Evolutionary conservation across 1,140 invertebrate genomes (phyloP).

Genomic region (Calosoma granatense): DNA sequence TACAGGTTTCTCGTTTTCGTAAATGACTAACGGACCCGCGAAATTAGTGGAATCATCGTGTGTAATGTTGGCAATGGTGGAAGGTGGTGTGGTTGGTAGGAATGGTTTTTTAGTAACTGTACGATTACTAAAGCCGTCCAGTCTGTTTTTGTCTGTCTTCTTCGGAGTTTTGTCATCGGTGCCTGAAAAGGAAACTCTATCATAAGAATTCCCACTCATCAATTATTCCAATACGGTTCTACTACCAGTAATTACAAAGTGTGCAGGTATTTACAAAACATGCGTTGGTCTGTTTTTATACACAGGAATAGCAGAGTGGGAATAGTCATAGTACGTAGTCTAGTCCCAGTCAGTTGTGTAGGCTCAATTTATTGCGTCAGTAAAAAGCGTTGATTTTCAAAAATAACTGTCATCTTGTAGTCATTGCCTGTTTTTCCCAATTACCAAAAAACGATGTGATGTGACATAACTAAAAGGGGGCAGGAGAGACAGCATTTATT

Average conservation of each 20-base stretch:
- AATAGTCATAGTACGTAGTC: too few relatives aligned
- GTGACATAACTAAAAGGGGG: too few relatives aligned
- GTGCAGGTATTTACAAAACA: neutral
- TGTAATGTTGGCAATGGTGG: neutral
- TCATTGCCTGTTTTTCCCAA: too few relatives aligned
- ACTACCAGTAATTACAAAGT: too few relatives aligned
- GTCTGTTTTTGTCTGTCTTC: neutral
- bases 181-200: neutral
- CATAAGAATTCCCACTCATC: neutral
- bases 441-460: too few relatives aligned
- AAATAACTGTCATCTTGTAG: too few relatives aligned
- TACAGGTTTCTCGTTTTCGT: neutral
- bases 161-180: neutral
- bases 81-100: neutral
- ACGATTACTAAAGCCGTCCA: neutral
- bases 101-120: conserved; percentile 1
- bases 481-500: too few relatives aligned
- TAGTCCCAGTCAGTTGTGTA: too few relatives aligned
- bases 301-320: too few relatives aligned
- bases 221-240: too few relatives aligned
- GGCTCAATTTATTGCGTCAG: too few relatives aligned
- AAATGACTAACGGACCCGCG: neutral
- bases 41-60: neutral
- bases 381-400: too few relatives aligned
- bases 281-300: neutral